A percentile compares a stretch with the other conserved stretches of the same genome.
Evolutionary conservation across 2,113 vertebrate species (phyloP).

Genomic region (Rhinogobius similis): DNA sequence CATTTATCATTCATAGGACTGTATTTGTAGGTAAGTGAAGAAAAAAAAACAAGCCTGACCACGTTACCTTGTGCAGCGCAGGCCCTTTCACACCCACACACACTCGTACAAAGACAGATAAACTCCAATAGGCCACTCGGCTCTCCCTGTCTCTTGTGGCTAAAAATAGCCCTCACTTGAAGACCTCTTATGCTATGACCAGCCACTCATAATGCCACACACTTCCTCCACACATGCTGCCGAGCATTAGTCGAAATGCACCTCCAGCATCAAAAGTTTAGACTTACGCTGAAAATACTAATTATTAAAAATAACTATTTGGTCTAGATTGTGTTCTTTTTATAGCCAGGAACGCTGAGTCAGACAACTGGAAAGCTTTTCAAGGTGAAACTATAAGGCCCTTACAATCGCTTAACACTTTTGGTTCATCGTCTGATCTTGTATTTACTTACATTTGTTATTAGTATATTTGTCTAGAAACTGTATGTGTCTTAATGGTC

Average conservation of each 20-base stretch:
- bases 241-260: constrained; percentile 47
- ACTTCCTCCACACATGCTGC: constrained; percentile 46
- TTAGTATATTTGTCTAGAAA: neutral
- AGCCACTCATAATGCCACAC: constrained; percentile 44
- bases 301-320: constrained; percentile 54
- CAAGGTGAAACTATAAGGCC: constrained; percentile 67
- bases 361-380: constrained; percentile 53
- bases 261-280: constrained; percentile 40
- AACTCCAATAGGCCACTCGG: constrained; percentile 52
- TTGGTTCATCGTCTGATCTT: constrained; percentile 19
- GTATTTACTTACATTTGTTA: constrained; percentile 21
- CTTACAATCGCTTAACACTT: constrained; percentile 28
- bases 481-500: neutral
- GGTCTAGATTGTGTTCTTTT: constrained; percentile 51
- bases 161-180: constrained; percentile 72
- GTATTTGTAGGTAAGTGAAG: constrained; percentile 7
- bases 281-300: constrained; percentile 55
- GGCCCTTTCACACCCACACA: constrained; percentile 24
- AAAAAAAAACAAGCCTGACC: constrained; percentile 4
- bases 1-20: constrained; percentile 41
- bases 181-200: constrained; percentile 54
- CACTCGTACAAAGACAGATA: constrained; percentile 34
- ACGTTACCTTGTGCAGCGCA: constrained; percentile 5
- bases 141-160: constrained; percentile 52
- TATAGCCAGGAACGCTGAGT: constrained; percentile 59